Evolutionary conservation across 2,797 vertebrate species (phyloP).

Genomic region (Pyrocephalus nanus): DNA sequence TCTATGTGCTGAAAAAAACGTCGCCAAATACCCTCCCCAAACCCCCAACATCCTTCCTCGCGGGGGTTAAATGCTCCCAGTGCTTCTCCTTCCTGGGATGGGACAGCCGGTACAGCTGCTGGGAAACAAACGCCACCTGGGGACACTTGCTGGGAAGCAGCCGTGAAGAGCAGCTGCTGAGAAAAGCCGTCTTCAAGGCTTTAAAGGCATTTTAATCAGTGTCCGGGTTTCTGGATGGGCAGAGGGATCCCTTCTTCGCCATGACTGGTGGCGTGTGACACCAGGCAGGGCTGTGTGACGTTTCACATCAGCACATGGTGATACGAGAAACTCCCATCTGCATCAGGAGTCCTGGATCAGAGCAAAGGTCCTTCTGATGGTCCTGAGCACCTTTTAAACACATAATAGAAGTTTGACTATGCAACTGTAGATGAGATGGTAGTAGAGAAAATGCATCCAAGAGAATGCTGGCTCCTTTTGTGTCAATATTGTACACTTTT

Average conservation of each 20-base stretch:
- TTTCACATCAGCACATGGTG: fast-evolving
- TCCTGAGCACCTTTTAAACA: not conserved
- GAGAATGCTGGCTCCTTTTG: not conserved
- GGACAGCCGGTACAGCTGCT: not conserved
- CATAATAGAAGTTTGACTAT: not conserved
- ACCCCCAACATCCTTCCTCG: fast-evolving
- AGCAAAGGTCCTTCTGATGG: not conserved
- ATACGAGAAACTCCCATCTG: not conserved
- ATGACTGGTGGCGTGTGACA: fast-evolving
- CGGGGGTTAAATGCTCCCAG: not conserved
- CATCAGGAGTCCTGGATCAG: not conserved
- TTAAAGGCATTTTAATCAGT: not conserved
- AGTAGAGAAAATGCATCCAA: not conserved
- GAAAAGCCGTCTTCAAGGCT: not conserved
- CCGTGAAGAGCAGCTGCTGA: not conserved
- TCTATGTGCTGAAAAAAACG: not conserved
- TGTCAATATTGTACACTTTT: not conserved
- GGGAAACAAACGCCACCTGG: not conserved
- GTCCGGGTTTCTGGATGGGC: fast-evolving
- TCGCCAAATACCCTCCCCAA: fast-evolving
- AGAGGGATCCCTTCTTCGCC: too few species aligned
- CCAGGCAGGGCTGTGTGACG: not conserved
- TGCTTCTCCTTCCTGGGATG: not conserved
- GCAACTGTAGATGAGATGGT: not conserved
- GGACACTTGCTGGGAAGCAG: not conserved